phyloP scores from a whole-genome alignment of 2,113 vertebrate species.

The Elephantulus edwardii region DNA sequence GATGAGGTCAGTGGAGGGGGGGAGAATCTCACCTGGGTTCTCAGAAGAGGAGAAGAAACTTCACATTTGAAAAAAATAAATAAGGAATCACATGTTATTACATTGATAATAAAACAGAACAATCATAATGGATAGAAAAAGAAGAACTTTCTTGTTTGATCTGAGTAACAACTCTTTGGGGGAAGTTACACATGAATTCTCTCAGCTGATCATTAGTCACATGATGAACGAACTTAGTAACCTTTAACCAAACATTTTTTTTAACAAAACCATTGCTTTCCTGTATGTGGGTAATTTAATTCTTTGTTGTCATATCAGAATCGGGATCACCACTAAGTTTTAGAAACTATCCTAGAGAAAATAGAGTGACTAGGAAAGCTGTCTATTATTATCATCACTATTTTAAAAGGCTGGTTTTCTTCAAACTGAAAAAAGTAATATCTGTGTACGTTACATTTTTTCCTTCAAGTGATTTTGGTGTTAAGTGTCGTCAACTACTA shows the following conservation, averaged over 20 bases:
- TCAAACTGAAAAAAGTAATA: not conserved
- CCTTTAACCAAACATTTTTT: not conserved
- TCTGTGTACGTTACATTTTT: not conserved
- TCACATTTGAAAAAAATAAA: not conserved
- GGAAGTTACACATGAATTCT: not conserved
- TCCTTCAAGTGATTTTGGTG: no score
- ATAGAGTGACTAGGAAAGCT: not conserved
- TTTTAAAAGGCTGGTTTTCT: not conserved
- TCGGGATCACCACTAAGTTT: no score
- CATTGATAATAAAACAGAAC: not conserved
- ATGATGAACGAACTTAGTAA: not conserved
- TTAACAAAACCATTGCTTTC: not conserved
- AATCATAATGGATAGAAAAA: not conserved
- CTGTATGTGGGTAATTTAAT: not conserved
- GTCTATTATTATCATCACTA: not conserved
- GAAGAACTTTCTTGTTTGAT: not conserved
- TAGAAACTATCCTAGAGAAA: not conserved
- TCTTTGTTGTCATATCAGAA: not conserved
- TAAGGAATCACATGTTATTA: not conserved
- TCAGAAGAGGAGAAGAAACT: no score
- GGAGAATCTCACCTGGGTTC: no score
- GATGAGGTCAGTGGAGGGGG: not conserved
- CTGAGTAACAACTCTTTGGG: not conserved
- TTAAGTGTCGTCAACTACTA: no score
- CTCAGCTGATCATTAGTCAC: not conserved